Percentiles rank a stretch among this genome's conserved stretches.
Evolutionary conservation across 2,888 invertebrate genomes (phyloP).

Genomic region (Ophioninae sp.): DNA sequence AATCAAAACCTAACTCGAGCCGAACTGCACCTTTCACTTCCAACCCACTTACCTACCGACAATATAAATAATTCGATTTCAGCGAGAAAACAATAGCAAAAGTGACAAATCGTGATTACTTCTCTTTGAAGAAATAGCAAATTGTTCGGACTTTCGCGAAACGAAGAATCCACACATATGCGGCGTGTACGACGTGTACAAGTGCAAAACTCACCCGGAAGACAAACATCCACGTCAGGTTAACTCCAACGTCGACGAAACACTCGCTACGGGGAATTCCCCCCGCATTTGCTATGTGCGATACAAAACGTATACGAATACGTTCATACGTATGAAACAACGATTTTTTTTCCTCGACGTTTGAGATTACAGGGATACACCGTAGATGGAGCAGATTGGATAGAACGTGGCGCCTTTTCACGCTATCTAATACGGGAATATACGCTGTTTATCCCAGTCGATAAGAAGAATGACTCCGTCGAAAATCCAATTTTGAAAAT

Average conservation of each 20-base stretch:
- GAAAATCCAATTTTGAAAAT: too few species aligned
- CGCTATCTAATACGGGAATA: too few species aligned
- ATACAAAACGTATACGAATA: background rate
- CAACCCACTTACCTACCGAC: background rate
- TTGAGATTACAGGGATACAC: background rate
- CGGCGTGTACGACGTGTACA: background rate
- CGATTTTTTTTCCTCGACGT: background rate
- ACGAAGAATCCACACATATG: conserved; percentile 14
- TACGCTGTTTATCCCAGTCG: too few species aligned
- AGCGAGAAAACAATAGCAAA: background rate
- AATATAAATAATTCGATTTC: background rate
- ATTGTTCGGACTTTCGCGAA: background rate
- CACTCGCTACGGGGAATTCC: conserved; percentile 2
- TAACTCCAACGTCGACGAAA: conserved; percentile 8
- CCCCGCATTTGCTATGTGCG: background rate
- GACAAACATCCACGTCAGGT: conserved; percentile 32
- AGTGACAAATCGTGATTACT: background rate
- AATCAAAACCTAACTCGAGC: background rate
- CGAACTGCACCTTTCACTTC: conserved; percentile 16
- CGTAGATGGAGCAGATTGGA: background rate
- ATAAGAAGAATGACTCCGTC: too few species aligned
- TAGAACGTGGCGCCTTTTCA: too few species aligned
- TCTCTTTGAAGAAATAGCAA: background rate
- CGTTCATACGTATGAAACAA: background rate
- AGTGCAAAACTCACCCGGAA: background rate